Conservation (phyloP, 2,888 invertebrate genomes). For the Heliconius aoede region DNA sequence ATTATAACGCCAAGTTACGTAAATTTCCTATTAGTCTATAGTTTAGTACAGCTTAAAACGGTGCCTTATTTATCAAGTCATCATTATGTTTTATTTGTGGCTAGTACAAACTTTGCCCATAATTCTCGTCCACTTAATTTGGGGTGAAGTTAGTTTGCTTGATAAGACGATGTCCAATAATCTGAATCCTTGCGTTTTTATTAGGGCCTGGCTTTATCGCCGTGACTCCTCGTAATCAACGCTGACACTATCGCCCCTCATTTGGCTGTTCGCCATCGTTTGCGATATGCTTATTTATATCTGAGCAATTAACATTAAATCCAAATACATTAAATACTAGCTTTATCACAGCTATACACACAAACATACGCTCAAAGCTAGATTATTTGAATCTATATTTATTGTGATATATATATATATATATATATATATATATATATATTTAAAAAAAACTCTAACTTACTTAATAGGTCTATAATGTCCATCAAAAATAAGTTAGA, state of each 20-base stretch:
- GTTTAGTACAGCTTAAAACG: constrained; percentile 50
- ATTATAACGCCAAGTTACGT: constrained; percentile 27
- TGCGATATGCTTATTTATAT: constrained; percentile 54
- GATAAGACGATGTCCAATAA: constrained; percentile 77
- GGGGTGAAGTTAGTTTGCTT: constrained; percentile 69
- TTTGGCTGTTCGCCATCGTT: constrained; percentile 58
- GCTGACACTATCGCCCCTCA: constrained; percentile 66
- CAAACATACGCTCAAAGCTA: background rate
- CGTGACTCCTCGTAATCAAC: constrained; percentile 68
- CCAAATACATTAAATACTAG: background rate
- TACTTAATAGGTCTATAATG: constrained; percentile 1
- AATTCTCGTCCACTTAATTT: constrained; percentile 79
- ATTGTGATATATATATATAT: no score
- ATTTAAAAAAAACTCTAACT: background rate
- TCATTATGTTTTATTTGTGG: constrained; percentile 76
- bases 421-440: no score
- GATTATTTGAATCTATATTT: no score
- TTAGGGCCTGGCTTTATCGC: constrained; percentile 72
- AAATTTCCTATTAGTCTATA: constrained; percentile 41
- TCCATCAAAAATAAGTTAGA: constrained; percentile 17
- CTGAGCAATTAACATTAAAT: constrained; percentile 54
- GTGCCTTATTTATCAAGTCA: constrained; percentile 75
- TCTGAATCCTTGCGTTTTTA: constrained; percentile 72
- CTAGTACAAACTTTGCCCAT: constrained; percentile 76
- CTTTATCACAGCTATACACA: constrained; percentile 3